Conservation (phyloP, 2,888 invertebrate genomes). For the Globia sparganii region DNA sequence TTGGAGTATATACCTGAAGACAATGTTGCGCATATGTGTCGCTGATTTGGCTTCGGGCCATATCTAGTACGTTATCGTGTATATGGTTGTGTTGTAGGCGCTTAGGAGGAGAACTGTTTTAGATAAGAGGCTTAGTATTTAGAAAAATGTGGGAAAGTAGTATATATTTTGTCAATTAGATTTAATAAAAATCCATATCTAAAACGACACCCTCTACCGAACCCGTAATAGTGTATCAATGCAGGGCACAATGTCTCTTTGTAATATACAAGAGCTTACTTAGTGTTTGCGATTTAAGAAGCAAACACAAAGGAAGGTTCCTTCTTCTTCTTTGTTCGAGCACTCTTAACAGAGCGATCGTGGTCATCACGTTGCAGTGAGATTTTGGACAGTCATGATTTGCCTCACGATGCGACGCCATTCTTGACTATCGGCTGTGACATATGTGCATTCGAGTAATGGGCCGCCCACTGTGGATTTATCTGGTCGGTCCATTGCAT, state of each 20-base stretch:
- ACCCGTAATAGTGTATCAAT: background rate
- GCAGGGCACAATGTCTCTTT: background rate
- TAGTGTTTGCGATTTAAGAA: background rate
- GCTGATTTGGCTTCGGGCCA: conserved; percentile 27
- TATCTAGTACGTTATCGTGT: background rate
- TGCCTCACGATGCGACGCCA: no score
- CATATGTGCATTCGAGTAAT: no score
- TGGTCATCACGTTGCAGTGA: no score
- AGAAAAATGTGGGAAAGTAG: background rate
- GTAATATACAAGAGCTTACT: background rate
- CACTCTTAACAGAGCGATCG: background rate
- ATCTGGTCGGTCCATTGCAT: no score
- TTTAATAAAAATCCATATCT: background rate
- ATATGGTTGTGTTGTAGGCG: background rate
- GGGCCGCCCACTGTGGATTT: no score
- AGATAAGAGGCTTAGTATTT: background rate
- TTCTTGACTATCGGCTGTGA: no score
- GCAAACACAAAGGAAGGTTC: no score
- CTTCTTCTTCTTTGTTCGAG: background rate
- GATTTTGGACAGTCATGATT: no score
- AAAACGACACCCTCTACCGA: background rate
- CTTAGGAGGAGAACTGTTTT: background rate
- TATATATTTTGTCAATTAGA: background rate
- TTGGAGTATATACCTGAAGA: conserved; percentile 35
- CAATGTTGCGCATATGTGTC: background rate